phyloP scores from a whole-genome alignment of 2,113 vertebrate genomes.

The Spilogale gracilis region DNA sequence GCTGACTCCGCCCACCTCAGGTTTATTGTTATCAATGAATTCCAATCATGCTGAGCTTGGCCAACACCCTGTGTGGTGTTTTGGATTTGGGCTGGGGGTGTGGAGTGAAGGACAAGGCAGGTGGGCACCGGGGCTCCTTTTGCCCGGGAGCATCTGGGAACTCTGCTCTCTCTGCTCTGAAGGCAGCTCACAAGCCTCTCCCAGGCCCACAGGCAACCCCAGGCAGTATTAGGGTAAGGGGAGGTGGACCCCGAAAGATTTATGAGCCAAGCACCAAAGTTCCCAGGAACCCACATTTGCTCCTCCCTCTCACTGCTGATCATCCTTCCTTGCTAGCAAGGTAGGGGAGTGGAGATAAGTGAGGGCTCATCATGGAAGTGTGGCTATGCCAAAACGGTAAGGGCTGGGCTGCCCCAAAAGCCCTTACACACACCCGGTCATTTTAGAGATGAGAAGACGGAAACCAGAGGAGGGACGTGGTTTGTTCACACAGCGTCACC shows the following conservation, averaged over 20 bases:
- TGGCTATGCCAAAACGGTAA: rapidly evolving
- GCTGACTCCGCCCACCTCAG: background rate
- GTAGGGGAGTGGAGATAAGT: rapidly evolving
- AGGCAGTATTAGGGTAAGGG: background rate
- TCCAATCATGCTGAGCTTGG: background rate
- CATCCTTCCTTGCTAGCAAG: background rate
- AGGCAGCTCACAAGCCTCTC: background rate
- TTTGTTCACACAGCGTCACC: rapidly evolving
- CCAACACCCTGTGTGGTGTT: background rate
- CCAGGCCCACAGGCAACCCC: background rate
- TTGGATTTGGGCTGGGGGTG: background rate
- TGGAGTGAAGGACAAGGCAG: rapidly evolving
- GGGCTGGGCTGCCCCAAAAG: rapidly evolving
- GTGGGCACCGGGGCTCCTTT: background rate
- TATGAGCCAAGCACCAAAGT: background rate
- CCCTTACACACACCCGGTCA: background rate
- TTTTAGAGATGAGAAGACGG: background rate
- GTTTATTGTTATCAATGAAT: background rate
- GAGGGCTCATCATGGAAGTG: background rate
- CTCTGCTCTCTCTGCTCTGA: background rate
- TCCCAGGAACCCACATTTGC: background rate
- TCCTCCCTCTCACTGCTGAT: background rate
- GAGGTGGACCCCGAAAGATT: background rate
- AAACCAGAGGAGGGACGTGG: background rate
- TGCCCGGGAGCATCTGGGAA: background rate